A percentile compares a stretch with the other conserved stretches of the same genome.
These are phyloP conservation scores for Colletes gigas DNA, from an alignment of 1,140 invertebrate species.

Conservation along the genomic window DNA sequence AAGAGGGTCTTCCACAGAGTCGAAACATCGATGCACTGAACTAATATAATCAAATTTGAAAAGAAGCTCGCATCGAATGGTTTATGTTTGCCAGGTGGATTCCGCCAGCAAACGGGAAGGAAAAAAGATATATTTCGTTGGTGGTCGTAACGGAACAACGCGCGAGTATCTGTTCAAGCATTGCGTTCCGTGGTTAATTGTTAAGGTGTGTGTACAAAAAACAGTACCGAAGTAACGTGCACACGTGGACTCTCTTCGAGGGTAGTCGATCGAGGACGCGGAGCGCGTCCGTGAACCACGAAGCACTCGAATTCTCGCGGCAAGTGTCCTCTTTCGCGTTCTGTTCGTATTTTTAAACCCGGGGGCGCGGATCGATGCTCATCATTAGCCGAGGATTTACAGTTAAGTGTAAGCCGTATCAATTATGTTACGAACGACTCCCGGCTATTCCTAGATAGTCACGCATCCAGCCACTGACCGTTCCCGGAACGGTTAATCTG, in stretches of 20 bases:
- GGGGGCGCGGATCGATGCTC: background rate
- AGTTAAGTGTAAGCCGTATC: too few species aligned
- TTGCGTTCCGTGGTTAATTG: conserved; percentile 1
- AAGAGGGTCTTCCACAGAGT: too few species aligned
- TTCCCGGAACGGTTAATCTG: too few species aligned
- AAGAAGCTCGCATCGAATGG: too few species aligned
- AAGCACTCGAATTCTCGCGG: background rate
- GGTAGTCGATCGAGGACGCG: background rate
- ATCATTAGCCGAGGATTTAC: background rate
- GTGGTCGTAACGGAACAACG: conserved; percentile 58
- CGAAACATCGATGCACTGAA: too few species aligned
- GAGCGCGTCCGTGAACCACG: background rate
- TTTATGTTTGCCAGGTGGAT: too few species aligned
- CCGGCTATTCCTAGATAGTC: too few species aligned
- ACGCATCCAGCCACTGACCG: too few species aligned
- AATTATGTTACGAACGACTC: too few species aligned
- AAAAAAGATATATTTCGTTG: conserved; percentile 53
- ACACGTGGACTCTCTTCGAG: background rate
- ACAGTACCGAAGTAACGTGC: conserved; percentile 6
- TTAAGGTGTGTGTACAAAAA: background rate
- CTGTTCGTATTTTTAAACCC: background rate
- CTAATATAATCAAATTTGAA: too few species aligned
- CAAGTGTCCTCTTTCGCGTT: background rate
- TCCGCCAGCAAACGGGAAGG: background rate
- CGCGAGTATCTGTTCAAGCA: conserved; percentile 13